Percentiles rank a stretch among this genome's conserved stretches.
These are phyloP conservation scores for Glyphotaelius pellucidus DNA, from an alignment of 2,888 invertebrate genomes.

Conservation along the genomic window DNA sequence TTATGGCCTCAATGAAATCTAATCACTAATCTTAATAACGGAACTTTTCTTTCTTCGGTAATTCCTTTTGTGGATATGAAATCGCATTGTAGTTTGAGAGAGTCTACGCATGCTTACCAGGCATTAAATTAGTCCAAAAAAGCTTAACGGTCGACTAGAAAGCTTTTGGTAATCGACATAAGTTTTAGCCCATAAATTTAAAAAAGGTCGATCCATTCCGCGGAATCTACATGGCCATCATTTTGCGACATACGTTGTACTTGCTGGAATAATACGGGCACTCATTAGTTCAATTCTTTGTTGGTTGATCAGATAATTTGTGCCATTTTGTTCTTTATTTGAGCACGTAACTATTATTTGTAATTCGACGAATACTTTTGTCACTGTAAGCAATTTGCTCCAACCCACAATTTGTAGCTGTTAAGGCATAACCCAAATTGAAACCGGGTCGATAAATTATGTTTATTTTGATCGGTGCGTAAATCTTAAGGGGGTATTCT, in stretches of 20 bases:
- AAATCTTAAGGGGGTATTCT: too few relatives aligned
- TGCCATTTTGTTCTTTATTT: constrained; percentile 26
- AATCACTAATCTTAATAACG: neutral
- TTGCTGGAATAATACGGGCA: neutral
- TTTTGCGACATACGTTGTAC: neutral
- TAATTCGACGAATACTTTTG: constrained; percentile 31
- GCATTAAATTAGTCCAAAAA: neutral
- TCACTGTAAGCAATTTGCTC: constrained; percentile 16
- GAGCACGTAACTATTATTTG: neutral
- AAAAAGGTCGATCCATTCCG: neutral
- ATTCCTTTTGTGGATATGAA: neutral
- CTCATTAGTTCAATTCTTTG: neutral
- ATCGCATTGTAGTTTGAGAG: neutral
- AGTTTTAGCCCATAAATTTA: neutral
- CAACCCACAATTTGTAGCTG: constrained; percentile 5
- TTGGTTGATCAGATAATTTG: neutral
- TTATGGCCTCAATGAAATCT: neutral
- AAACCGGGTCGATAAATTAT: constrained; percentile 24
- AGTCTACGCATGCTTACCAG: neutral
- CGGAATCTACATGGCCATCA: neutral
- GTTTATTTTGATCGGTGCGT: neutral
- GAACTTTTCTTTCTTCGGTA: neutral
- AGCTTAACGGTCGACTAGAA: too few relatives aligned
- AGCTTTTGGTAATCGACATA: neutral
- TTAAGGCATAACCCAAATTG: neutral